These are phyloP conservation scores for Pseudorhiza aurosa DNA, from an alignment of 30 jellyfish, hydroid and myxozoan species.

Conservation along the genomic window DNA sequence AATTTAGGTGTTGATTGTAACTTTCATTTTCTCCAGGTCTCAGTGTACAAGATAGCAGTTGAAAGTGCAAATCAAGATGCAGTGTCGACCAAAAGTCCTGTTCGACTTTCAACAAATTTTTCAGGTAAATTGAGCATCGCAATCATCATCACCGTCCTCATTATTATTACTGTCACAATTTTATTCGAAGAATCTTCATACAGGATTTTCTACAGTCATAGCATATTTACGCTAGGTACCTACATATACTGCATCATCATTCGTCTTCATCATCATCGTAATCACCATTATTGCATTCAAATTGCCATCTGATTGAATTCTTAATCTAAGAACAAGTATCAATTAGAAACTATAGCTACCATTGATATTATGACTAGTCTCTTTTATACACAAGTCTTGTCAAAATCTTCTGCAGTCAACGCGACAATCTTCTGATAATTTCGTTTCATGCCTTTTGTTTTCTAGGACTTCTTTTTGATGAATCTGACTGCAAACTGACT, in stretches of 20 bases:
- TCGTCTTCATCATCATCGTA: neutral
- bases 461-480: constrained; percentile 41
- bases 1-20: too few relatives aligned
- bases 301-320: too few relatives aligned
- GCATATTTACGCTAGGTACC: too few relatives aligned
- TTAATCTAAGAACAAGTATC: too few relatives aligned
- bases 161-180: too few relatives aligned
- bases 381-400: too few relatives aligned
- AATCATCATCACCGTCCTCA: neutral
- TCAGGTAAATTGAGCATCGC: constrained; percentile 25
- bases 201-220: neutral
- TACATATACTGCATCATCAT: neutral
- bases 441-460: neutral
- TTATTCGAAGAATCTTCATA: neutral
- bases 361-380: too few relatives aligned
- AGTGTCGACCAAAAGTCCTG: constrained; percentile 15
- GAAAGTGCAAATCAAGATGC: constrained; percentile 54
- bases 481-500: constrained; percentile 55
- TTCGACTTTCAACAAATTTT: constrained; percentile 42
- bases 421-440: too few relatives aligned
- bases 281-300: too few relatives aligned
- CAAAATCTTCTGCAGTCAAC: too few relatives aligned
- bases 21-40: constrained; percentile 24
- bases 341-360: too few relatives aligned
- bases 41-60: constrained; percentile 66